These are phyloP conservation scores for Scaptomyza polygonia DNA, from an alignment of 2,888 invertebrate species.

Conservation along the genomic window DNA sequence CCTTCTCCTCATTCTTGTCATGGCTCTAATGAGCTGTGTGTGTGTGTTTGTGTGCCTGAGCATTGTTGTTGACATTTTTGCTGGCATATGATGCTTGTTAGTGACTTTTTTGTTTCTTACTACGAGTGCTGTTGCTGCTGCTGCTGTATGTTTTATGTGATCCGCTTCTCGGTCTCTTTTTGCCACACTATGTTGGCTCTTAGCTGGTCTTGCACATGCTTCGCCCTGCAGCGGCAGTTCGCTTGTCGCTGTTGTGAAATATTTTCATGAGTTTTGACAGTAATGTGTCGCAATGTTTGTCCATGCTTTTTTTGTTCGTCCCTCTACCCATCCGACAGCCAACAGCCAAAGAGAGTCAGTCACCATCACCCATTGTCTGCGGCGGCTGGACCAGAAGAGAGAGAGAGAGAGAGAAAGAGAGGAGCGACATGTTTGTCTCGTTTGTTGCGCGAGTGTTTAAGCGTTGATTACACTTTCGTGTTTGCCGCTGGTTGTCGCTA, in stretches of 20 bases:
- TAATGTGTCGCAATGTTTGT: slow-evolving; percentile 81
- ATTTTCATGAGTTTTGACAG: slow-evolving; percentile 79
- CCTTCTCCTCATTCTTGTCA: slow-evolving; percentile 38
- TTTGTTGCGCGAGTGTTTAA: slow-evolving; percentile 76
- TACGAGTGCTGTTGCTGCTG: slow-evolving; percentile 40
- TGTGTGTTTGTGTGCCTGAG: slow-evolving; percentile 31
- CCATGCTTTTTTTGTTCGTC: slow-evolving; percentile 61
- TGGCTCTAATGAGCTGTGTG: slow-evolving; percentile 71
- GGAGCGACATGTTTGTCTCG: slow-evolving; percentile 61
- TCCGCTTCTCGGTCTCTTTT: slow-evolving; percentile 27
- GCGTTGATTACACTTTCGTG: slow-evolving; percentile 80
- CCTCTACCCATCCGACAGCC: slow-evolving; percentile 14
- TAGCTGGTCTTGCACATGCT: slow-evolving; percentile 1
- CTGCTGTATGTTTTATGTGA: slow-evolving; percentile 55
- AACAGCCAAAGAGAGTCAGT: slow-evolving; percentile 19
- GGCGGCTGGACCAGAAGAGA: slow-evolving; percentile 47
- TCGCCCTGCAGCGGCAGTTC: slow-evolving; percentile 37
- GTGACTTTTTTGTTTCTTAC: slow-evolving; percentile 69
- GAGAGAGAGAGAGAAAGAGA: slow-evolving; percentile 17
- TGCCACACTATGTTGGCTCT: not conserved
- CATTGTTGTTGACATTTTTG: slow-evolving; percentile 79
- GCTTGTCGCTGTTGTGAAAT: slow-evolving; percentile 73
- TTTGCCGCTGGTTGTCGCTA: slow-evolving; percentile 71
- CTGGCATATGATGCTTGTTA: slow-evolving; percentile 81
- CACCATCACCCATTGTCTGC: slow-evolving; percentile 55